These are phyloP conservation scores for Chrysocyon brachyurus DNA, from an alignment of 2,797 vertebrate genomes.

Conservation along the genomic window DNA sequence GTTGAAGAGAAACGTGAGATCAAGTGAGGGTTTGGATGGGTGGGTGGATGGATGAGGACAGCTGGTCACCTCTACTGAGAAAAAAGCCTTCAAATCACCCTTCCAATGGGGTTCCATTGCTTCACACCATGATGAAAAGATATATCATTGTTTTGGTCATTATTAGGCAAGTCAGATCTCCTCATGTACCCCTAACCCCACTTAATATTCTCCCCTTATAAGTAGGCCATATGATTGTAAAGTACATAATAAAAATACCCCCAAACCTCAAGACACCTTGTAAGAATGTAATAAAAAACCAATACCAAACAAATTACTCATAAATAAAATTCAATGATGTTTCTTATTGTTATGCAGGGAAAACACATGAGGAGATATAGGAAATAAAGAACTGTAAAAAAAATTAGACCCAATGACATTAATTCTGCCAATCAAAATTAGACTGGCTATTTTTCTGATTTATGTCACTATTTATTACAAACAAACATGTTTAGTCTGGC, in stretches of 20 bases:
- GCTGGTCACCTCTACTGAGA: not conserved
- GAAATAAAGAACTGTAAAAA: slow-evolving; percentile 29
- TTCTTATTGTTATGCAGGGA: slow-evolving; percentile 42
- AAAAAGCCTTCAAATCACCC: not conserved
- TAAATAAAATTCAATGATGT: slow-evolving; percentile 48
- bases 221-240: not conserved
- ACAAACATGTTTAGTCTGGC: not conserved
- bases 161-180: not conserved
- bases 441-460: slow-evolving; percentile 64
- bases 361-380: slow-evolving; percentile 32
- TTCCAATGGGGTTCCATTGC: not conserved
- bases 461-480: slow-evolving; percentile 70
- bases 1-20: not conserved
- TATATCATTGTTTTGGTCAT: not conserved
- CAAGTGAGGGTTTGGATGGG: not conserved
- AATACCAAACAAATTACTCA: slow-evolving; percentile 61
- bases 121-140: not conserved
- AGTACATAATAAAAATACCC: slow-evolving; percentile 54
- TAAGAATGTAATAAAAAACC: slow-evolving; percentile 59
- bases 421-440: slow-evolving; percentile 63
- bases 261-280: slow-evolving; percentile 25
- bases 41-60: not conserved
- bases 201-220: slow-evolving; percentile 15
- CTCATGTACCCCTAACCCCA: not conserved
- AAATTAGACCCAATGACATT: slow-evolving; percentile 60